A percentile compares a stretch with the other conserved stretches of the same genome.
These are phyloP conservation scores for Agrypnus murinus DNA, from an alignment of 2,888 invertebrate genomes.

Conservation along the genomic window DNA sequence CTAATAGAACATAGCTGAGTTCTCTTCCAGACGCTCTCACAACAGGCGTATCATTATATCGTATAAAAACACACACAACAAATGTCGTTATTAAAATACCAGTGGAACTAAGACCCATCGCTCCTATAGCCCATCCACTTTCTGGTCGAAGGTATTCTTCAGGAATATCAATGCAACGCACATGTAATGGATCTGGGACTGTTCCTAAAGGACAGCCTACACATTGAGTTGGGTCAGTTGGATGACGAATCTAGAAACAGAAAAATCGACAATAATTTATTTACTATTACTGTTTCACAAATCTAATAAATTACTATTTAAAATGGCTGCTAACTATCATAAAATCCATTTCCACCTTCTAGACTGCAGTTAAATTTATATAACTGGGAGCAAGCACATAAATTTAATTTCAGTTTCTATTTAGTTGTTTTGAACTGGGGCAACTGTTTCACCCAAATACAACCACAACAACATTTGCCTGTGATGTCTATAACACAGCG, in stretches of 20 bases:
- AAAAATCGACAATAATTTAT: slow-evolving; percentile 7
- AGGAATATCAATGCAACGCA: slow-evolving; percentile 84
- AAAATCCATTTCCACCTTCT: neutral
- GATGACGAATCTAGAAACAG: slow-evolving; percentile 82
- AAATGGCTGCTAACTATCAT: no score
- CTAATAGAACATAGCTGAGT: slow-evolving; percentile 91
- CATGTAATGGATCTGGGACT: slow-evolving; percentile 85
- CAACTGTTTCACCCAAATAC: slow-evolving; percentile 6
- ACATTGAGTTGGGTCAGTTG: slow-evolving; percentile 88
- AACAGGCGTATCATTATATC: slow-evolving; percentile 92
- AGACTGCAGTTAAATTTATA: neutral
- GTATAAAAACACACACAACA: slow-evolving; percentile 76
- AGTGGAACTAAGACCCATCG: slow-evolving; percentile 90
- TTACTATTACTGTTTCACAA: neutral
- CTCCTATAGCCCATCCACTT: slow-evolving; percentile 94
- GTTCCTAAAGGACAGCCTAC: slow-evolving; percentile 88
- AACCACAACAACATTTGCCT: slow-evolving; percentile 10
- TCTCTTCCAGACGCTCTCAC: slow-evolving; percentile 97
- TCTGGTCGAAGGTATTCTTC: slow-evolving; percentile 88
- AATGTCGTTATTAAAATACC: slow-evolving; percentile 87
- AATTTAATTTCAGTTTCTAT: neutral
- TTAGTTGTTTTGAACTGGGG: neutral
- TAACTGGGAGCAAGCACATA: neutral
- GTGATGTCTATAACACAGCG: slow-evolving; percentile 5
- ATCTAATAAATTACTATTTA: no score